phyloP scores from a whole-genome alignment of 2,113 vertebrate species.

The Pseudorhombus dupliciocellatus region DNA sequence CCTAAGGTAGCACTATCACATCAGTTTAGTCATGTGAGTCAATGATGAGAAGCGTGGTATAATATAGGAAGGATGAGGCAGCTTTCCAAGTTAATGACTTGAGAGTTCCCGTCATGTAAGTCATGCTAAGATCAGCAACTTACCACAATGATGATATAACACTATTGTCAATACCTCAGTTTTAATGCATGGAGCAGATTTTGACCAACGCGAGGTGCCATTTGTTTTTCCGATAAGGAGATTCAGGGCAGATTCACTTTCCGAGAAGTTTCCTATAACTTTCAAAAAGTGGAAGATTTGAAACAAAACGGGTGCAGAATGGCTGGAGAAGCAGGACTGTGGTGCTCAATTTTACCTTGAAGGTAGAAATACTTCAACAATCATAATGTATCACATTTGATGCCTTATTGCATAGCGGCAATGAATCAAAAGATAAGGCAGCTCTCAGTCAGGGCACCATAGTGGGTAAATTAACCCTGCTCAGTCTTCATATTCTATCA shows the following conservation, averaged over 20 bases:
- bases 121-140: background rate
- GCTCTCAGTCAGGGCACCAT: background rate
- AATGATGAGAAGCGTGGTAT: background rate
- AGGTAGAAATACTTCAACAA: background rate
- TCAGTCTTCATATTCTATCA: too few species aligned
- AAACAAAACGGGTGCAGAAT: background rate
- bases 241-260: too few species aligned
- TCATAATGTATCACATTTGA: background rate
- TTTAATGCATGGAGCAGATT: background rate
- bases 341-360: background rate
- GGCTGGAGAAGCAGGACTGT: background rate
- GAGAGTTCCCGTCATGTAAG: background rate
- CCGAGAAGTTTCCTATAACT: background rate
- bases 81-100: background rate
- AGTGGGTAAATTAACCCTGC: too few species aligned
- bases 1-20: constrained; percentile 48
- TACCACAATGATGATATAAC: background rate
- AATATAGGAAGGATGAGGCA: background rate
- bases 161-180: background rate
- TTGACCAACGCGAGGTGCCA: too few species aligned
- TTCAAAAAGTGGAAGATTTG: background rate
- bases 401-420: too few species aligned
- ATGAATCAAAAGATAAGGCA: background rate
- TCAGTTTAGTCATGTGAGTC: constrained; percentile 16
- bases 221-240: too few species aligned